Evolutionary conservation across 2,888 invertebrate species (phyloP).

Genomic region (Nomada fabriciana): DNA sequence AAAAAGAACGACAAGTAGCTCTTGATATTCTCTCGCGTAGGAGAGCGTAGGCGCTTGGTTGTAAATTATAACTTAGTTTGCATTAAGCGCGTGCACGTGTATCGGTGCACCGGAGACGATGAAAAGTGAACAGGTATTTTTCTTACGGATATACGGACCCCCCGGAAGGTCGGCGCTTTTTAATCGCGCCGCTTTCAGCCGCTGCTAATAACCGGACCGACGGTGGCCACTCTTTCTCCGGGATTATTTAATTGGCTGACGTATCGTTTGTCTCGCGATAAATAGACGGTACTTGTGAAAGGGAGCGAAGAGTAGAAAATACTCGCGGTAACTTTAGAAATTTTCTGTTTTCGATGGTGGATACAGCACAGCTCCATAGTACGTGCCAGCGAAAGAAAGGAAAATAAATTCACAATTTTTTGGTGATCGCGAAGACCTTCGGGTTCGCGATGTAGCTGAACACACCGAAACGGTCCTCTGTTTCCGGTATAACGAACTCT

Average conservation of each 20-base stretch:
- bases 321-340: too few relatives aligned
- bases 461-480: slow-evolving; percentile 1
- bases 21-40: slow-evolving; percentile 41
- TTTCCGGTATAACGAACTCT: slow-evolving; percentile 24
- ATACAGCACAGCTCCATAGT: not conserved
- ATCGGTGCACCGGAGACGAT: slow-evolving; percentile 15
- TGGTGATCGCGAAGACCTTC: not conserved
- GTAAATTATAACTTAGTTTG: slow-evolving; percentile 55
- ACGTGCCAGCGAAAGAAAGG: not conserved
- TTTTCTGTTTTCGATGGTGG: too few relatives aligned
- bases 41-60: slow-evolving; percentile 40
- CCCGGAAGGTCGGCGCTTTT: not conserved
- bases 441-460: not conserved
- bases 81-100: slow-evolving; percentile 1
- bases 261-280: slow-evolving; percentile 26
- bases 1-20: slow-evolving; percentile 53
- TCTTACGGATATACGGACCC: slow-evolving; percentile 29
- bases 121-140: slow-evolving; percentile 47
- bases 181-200: slow-evolving; percentile 14
- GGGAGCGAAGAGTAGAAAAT: too few relatives aligned
- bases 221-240: not conserved
- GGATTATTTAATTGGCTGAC: slow-evolving; percentile 28
- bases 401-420: not conserved
- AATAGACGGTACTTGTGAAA: slow-evolving; percentile 5
- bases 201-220: slow-evolving; percentile 4